Evolutionary conservation across 2,888 invertebrate species (phyloP), one percentile per base, ranked within the genome.

Genomic region (Rambutsinella grinnellia): DNA sequence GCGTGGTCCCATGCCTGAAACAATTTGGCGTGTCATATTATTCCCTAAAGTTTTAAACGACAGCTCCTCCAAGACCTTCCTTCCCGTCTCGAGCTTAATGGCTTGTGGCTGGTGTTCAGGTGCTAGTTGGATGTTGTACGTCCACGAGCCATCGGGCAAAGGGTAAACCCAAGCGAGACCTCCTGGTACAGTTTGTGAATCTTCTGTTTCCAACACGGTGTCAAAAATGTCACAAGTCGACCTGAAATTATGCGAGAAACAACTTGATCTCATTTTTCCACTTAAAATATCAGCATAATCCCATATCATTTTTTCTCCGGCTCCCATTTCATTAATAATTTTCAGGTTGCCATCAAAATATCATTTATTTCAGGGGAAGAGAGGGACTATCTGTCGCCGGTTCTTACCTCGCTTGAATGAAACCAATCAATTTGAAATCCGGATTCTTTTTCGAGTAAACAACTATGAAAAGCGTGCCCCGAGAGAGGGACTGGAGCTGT

Each of bases 1-100:
- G 80, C 93, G 91, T 0, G 95, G 94, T 54, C 92, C 93, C 3
- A 94, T 90, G 79, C 92, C 90, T 21, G 93, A 92, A 46, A 94
- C 80, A 53, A 81, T 75, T 57, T 78, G 78, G 17, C 79, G 68
- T 44, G 81, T 83, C 79, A 78, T 77, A 57, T 84, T 84, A 0
- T 66, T 69, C 15, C 70, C 77, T 36, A 80, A 74, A 23, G 79
- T 76, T 56, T 62, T 68, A 46, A 84, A 77, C 44, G 81, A 71
- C 24, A 84, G 60, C 26, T 84, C 84, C 69, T 84, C 84, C 70
- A 84, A 66, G 13, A 82, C 81, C 74, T 83, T 82, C 44, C 84
- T 58, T 21, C 84, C 84, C n/a, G 84, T 84, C 75, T 84, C 84
- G 74, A 84, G 72, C 72, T 82, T 83, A 51, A 83, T 76, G n/a